phyloP scores from a whole-genome alignment of 2,113 vertebrate genomes.

The Excalfactoria chinensis region DNA sequence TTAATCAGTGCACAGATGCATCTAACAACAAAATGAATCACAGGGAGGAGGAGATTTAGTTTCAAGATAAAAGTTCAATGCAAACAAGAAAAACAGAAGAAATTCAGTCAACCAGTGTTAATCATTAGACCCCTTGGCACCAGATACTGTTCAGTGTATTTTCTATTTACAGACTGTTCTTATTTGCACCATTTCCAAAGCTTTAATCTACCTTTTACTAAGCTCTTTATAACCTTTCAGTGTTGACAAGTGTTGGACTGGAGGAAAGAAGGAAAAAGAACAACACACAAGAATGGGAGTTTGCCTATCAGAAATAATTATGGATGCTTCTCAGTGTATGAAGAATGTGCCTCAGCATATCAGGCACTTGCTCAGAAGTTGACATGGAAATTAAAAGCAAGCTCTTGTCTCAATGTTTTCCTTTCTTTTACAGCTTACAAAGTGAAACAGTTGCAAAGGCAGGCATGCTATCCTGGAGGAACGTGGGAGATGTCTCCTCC shows the following conservation, averaged over 20 bases:
- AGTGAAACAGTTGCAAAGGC: not conserved
- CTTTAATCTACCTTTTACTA: not conserved
- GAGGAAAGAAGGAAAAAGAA: not conserved
- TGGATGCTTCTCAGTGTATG: fast-evolving
- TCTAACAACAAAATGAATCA: constrained; percentile 6
- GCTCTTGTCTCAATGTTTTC: not conserved
- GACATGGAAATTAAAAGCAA: not conserved
- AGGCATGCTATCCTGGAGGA: not conserved
- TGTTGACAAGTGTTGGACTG: not conserved
- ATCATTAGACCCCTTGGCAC: constrained; percentile 8
- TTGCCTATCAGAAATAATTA: not conserved
- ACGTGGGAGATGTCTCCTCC: not conserved
- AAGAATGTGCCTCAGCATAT: not conserved
- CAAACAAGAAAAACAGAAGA: not conserved
- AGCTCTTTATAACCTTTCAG: not conserved
- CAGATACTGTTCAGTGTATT: constrained; percentile 31
- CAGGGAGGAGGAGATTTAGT: not conserved
- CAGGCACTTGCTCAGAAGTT: not conserved
- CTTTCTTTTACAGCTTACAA: not conserved
- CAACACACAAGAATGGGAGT: not conserved
- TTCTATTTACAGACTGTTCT: constrained; percentile 14
- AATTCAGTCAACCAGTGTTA: not conserved
- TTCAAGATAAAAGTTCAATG: not conserved
- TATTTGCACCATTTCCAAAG: not conserved
- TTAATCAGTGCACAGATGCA: not conserved